phyloP scores from a whole-genome alignment of 2,113 vertebrate species.

The Python bivittatus region DNA sequence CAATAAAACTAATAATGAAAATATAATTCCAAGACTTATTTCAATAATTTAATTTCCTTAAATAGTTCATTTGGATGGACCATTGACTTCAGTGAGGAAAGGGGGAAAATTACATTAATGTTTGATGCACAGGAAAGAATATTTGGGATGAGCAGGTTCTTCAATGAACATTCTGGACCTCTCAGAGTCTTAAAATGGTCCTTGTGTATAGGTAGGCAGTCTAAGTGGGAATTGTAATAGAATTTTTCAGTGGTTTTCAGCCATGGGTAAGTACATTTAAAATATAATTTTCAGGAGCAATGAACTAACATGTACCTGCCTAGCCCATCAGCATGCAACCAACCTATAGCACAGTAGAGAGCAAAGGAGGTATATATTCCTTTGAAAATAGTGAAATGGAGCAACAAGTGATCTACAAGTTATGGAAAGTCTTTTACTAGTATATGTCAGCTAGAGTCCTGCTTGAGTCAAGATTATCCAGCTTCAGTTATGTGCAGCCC shows the following conservation, averaged over 20 bases:
- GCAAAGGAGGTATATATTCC: background rate
- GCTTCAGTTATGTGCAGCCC: background rate
- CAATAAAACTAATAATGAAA: background rate
- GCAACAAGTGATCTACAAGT: background rate
- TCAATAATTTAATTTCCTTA: background rate
- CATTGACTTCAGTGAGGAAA: background rate
- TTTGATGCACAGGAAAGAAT: background rate
- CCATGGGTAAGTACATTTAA: background rate
- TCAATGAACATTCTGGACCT: background rate
- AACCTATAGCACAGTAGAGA: background rate
- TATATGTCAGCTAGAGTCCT: background rate
- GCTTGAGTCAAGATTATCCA: background rate
- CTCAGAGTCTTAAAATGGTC: background rate
- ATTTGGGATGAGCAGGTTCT: background rate
- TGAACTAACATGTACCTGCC: background rate
- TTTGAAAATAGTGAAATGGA: background rate
- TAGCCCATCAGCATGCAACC: background rate
- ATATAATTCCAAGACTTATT: background rate
- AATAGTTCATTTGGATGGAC: background rate
- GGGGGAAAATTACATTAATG: background rate
- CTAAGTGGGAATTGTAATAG: background rate
- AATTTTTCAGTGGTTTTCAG: background rate
- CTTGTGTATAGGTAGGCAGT: background rate
- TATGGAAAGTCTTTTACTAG: background rate
- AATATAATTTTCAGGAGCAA: background rate